Evolutionary conservation across 2,113 vertebrate genomes (phyloP).

Genomic region (Odocoileus hemionus): DNA sequence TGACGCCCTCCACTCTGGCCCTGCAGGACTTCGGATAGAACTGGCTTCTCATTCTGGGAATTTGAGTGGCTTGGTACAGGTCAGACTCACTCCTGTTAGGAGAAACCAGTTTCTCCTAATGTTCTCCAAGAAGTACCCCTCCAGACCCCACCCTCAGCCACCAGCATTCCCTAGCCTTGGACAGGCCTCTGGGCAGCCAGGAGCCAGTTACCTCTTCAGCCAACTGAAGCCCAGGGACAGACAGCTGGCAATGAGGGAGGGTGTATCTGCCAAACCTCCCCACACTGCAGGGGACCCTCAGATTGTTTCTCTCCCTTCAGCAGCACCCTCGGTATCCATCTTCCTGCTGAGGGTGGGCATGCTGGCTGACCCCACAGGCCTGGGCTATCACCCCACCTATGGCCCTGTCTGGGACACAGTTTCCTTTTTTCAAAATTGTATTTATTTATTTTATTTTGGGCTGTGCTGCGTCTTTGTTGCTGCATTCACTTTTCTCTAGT

Average conservation of each 20-base stretch:
- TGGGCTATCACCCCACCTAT: neutral
- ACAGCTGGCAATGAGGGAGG: neutral
- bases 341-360: neutral
- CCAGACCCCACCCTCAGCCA: neutral
- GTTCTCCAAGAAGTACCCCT: neutral
- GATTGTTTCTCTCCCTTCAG: neutral
- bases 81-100: neutral
- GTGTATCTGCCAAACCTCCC: neutral
- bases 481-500: neutral
- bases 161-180: neutral
- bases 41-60: neutral
- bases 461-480: neutral
- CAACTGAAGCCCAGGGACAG: neutral
- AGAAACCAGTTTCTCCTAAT: neutral
- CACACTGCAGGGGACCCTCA: neutral
- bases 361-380: neutral
- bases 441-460: neutral
- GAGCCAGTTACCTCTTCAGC: neutral
- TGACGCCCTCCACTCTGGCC: rapidly evolving
- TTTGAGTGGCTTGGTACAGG: neutral
- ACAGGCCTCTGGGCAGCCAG: neutral
- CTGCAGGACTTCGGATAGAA: neutral
- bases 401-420: neutral
- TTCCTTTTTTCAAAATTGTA: neutral
- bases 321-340: neutral